A percentile compares a stretch with the other conserved stretches of the same genome.
Conservation (phyloP, 2,797 vertebrate species). For the Lemur catta region DNA sequence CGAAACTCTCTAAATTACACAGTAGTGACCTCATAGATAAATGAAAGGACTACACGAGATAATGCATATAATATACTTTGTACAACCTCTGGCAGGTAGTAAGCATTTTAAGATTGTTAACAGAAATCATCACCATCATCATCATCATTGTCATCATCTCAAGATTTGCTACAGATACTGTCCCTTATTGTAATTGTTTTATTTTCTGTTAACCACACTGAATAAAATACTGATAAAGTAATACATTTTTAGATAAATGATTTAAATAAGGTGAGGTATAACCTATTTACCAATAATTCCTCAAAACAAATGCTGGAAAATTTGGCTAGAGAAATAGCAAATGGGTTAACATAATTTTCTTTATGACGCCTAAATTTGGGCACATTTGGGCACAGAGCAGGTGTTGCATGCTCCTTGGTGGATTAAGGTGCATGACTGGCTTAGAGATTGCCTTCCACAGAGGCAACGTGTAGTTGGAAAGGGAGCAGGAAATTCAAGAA, state of each 20-base stretch:
- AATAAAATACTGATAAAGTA: background rate
- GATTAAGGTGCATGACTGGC: background rate
- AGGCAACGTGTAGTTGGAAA: background rate
- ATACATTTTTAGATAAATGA: background rate
- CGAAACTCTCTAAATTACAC: background rate
- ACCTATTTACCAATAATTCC: background rate
- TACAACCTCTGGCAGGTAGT: background rate
- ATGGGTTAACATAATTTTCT: background rate
- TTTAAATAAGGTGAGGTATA: background rate
- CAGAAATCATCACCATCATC: background rate
- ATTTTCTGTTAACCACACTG: background rate
- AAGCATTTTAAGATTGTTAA: background rate
- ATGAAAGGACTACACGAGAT: background rate
- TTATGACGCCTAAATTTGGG: background rate
- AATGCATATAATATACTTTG: background rate
- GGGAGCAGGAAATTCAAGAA: background rate
- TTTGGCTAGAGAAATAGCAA: background rate
- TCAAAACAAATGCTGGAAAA: conserved; percentile 23
- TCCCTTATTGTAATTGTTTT: background rate
- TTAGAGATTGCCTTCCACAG: background rate
- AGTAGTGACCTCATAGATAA: background rate
- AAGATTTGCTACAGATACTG: background rate
- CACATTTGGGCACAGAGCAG: background rate
- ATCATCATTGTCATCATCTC: background rate
- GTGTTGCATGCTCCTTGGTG: background rate